Conservation (phyloP, 2,113 vertebrate genomes). For the Plecotus auritus region DNA sequence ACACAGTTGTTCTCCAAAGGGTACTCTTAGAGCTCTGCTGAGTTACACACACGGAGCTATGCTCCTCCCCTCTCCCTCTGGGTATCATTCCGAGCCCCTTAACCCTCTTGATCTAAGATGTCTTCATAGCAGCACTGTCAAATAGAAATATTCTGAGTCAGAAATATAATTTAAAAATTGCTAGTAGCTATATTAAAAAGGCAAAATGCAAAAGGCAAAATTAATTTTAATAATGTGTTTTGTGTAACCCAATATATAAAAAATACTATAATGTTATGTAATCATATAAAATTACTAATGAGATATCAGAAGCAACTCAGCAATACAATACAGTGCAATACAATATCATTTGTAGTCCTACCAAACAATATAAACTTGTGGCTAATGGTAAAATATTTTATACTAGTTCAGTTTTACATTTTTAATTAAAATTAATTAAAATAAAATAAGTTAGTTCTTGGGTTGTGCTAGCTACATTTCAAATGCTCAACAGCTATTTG, state of each 20-base stretch:
- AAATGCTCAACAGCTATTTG: not conserved
- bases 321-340: not conserved
- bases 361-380: not conserved
- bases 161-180: not conserved
- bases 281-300: not conserved
- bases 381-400: not conserved
- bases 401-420: not conserved
- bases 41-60: not conserved
- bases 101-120: not conserved
- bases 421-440: constrained; percentile 14
- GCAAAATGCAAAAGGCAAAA: not conserved
- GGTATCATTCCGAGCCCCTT: not conserved
- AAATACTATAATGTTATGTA: not conserved
- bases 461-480: not conserved
- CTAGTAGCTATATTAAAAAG: not conserved
- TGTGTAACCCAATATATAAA: not conserved
- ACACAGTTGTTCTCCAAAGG: not conserved
- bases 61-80: not conserved
- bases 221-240: not conserved
- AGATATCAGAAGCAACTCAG: not conserved
- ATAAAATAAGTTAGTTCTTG: not conserved
- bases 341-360: not conserved
- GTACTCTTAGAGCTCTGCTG: not conserved
- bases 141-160: not conserved
- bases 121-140: not conserved